Evolutionary conservation across 2,797 vertebrate species (phyloP).

Genomic region (Betta splendens): DNA sequence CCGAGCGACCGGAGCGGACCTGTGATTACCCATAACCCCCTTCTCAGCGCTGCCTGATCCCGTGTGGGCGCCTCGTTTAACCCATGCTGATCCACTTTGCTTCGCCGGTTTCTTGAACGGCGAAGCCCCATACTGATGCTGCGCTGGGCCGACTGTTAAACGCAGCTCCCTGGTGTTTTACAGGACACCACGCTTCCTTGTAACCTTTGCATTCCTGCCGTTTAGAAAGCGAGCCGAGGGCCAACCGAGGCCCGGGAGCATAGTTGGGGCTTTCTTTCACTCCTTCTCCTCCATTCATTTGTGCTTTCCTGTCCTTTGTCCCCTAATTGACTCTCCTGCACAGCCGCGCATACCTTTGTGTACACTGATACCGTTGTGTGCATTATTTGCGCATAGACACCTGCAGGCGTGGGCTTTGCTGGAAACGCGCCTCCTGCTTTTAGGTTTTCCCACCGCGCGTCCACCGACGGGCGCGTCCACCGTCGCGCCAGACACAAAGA

Average conservation of each 20-base stretch:
- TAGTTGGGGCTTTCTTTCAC: constrained; percentile 67
- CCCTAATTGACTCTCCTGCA: constrained; percentile 68
- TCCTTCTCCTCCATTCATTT: constrained; percentile 57
- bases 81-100: too few relatives aligned
- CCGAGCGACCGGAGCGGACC: too few relatives aligned
- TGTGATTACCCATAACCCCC: constrained; percentile 1
- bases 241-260: constrained; percentile 57
- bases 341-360: constrained; percentile 65
- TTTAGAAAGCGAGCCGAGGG: constrained; percentile 72
- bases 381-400: constrained; percentile 23
- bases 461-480: constrained; percentile 26
- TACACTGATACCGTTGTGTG: constrained; percentile 55
- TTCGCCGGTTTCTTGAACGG: too few relatives aligned
- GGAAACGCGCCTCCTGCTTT: constrained; percentile 18
- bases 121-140: too few relatives aligned
- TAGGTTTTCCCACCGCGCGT: constrained; percentile 15
- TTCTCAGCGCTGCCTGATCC: too few relatives aligned
- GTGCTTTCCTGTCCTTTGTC: constrained; percentile 68
- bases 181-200: constrained; percentile 13
- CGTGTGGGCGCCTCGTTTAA: too few relatives aligned
- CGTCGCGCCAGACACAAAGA: constrained; percentile 49
- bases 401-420: constrained; percentile 8
- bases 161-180: too few relatives aligned
- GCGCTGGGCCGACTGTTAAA: too few relatives aligned
- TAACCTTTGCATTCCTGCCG: constrained; percentile 75